Conservation (phyloP, 2,113 vertebrate species). For the Cyanistes caeruleus region DNA sequence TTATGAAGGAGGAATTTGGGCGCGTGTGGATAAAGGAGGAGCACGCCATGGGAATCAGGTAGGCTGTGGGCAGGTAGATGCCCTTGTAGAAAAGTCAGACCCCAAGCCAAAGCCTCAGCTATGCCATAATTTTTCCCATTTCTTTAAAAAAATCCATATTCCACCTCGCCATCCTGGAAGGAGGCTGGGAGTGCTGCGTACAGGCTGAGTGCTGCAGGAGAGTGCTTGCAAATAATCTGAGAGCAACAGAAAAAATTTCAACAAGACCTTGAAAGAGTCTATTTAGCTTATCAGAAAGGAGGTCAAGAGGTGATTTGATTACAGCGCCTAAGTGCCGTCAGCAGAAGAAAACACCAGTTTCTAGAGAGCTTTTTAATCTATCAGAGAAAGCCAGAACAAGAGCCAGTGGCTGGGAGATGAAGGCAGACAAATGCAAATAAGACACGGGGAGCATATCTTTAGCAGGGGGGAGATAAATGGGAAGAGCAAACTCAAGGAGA, state of each 20-base stretch:
- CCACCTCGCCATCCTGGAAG: not conserved
- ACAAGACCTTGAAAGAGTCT: conserved; percentile 38
- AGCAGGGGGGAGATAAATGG: not conserved
- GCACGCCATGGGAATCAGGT: not conserved
- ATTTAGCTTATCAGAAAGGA: conserved; percentile 60
- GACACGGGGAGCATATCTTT: conserved; percentile 15
- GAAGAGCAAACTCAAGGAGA: conserved; percentile 62
- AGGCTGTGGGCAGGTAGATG: not conserved
- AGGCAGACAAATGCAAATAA: conserved; percentile 61
- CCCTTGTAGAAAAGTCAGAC: not conserved
- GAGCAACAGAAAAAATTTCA: conserved; percentile 32
- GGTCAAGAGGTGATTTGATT: conserved; percentile 69
- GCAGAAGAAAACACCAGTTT: conserved; percentile 47
- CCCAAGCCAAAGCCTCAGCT: not conserved
- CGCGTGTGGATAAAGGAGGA: not conserved
- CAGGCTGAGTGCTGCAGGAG: not conserved
- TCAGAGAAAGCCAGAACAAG: conserved; percentile 15
- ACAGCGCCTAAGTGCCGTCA: conserved; percentile 37
- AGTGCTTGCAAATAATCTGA: conserved; percentile 36
- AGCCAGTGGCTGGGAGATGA: conserved; percentile 21
- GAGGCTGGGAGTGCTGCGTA: accelerated
- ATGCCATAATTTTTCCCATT: not conserved
- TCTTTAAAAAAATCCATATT: not conserved
- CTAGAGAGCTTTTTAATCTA: conserved; percentile 63
- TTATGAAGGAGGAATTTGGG: not conserved